Evolutionary conservation across 2,113 vertebrate genomes (phyloP), one percentile per base, ranked within the genome.

Genomic region (Tursiops truncatus): DNA sequence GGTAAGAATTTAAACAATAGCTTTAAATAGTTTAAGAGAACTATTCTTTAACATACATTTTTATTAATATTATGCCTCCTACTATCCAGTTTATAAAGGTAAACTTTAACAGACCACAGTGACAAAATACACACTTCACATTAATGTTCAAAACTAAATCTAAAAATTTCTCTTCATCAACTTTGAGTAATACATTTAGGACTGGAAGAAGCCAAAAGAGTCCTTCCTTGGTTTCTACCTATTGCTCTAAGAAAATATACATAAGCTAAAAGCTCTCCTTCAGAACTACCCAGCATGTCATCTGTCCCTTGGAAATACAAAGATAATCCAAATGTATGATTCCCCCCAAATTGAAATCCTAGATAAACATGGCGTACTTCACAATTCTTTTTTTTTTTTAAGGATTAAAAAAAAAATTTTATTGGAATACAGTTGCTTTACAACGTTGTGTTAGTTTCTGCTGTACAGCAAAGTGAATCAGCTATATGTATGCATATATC

Each of bases 1-100:
- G 60, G 71, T 77, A 91, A 91, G 36, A 90, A 76, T 65, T 47
- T 71, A 92, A 65, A 80, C 13, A 26, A 26, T 60, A 50, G 28
- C 28, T 81, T 87, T 82, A 26, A 70, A 53, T 83, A 58, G 13
- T 65, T 56, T 62, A 83, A 81, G 18, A 95, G 25, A 96, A 73
- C 33, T 92, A 74, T 71, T 91, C 56, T 56, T 41, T 76, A 65
- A 81, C 6, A 74, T 47, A 36, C n/a, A 31, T 50, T 86, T 90
- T 62, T 50, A 73, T 77, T 67, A 91, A 73, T 81, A 58, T 89
- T 28, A 76, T 36, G 31, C 60, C 9, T 77, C 67, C 50, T 82
- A 44, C 26, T 38, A 12, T 41, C 79, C 6, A 73, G 23, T 50
- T 26, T 65, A 67, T 80, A 86, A 95, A 67, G 58, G 56, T 2